Evolutionary conservation across 2,888 invertebrate genomes (phyloP).

Genomic region (Antheraea assamensis): DNA sequence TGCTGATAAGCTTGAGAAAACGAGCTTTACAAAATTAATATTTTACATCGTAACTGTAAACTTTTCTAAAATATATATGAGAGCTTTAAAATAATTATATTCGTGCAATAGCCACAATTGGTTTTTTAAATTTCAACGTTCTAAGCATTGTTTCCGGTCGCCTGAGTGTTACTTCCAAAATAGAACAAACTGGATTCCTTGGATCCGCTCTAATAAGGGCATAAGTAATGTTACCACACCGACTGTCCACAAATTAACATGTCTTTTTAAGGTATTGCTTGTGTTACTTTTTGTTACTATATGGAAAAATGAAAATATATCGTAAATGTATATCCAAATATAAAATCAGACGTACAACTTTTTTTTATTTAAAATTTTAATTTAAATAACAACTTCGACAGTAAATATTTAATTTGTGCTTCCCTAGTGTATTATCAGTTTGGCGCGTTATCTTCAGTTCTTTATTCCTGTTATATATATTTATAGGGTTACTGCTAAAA

Average conservation of each 20-base stretch:
- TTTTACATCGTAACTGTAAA: background rate
- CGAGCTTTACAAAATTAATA: background rate
- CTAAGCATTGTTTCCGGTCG: conserved; percentile 12
- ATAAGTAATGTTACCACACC: conserved; percentile 43
- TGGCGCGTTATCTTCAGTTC: background rate
- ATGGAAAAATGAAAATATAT: conserved; percentile 9
- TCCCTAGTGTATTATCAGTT: background rate
- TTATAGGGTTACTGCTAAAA: background rate
- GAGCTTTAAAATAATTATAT: background rate
- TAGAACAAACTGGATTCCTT: conserved; percentile 39
- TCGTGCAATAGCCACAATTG: background rate
- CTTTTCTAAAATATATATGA: conserved; percentile 2
- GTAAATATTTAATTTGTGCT: conserved; percentile 18
- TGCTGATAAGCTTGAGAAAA: background rate
- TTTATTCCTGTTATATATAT: background rate
- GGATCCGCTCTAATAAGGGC: conserved; percentile 40
- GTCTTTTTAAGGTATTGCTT: conserved; percentile 34
- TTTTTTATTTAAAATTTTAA: conserved; percentile 3
- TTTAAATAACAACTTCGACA: background rate
- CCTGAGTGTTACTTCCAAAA: conserved; percentile 15
- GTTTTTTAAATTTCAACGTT: background rate
- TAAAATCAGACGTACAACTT: conserved; percentile 26
- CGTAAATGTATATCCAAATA: conserved; percentile 32
- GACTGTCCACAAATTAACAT: conserved; percentile 43
- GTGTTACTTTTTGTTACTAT: background rate